A percentile compares a stretch with the other conserved stretches of the same genome.
Evolutionary conservation across 1,140 invertebrate genomes (phyloP).

Genomic region (Lineus longissimus): DNA sequence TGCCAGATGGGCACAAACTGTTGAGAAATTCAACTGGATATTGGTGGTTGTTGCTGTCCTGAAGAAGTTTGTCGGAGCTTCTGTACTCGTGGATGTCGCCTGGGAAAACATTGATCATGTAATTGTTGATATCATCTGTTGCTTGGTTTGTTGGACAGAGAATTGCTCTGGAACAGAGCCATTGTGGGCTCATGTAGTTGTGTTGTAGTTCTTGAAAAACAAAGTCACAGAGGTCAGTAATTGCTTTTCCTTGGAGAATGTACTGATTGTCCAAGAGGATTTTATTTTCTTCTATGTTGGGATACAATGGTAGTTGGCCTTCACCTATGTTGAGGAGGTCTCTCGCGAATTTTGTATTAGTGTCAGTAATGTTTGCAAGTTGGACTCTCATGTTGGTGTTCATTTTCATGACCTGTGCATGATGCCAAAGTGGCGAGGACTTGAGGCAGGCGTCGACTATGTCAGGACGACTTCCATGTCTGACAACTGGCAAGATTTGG

Average conservation of each 20-base stretch:
- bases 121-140: not conserved
- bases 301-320: not conserved
- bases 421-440: constrained; percentile 42
- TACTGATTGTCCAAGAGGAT: constrained; percentile 13
- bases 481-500: constrained; percentile 56
- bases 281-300: not conserved
- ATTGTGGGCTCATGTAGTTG: constrained; percentile 15
- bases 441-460: constrained; percentile 54
- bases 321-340: not conserved
- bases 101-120: not conserved
- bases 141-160: not conserved
- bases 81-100: constrained; percentile 1
- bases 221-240: constrained; percentile 42
- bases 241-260: not conserved
- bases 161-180: not conserved
- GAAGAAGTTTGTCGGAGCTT: not conserved
- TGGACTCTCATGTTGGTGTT: constrained; percentile 23
- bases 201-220: constrained; percentile 29
- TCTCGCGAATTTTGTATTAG: not conserved
- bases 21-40: constrained; percentile 4
- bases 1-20: not conserved
- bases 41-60: not conserved
- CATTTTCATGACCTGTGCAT: constrained; percentile 21
- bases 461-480: constrained; percentile 50
- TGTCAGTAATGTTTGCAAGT: not conserved